These are phyloP conservation scores for Stichopus horrens DNA, from an alignment of 53 echinoderm and acorn worm genomes.

Conservation along the genomic window DNA sequence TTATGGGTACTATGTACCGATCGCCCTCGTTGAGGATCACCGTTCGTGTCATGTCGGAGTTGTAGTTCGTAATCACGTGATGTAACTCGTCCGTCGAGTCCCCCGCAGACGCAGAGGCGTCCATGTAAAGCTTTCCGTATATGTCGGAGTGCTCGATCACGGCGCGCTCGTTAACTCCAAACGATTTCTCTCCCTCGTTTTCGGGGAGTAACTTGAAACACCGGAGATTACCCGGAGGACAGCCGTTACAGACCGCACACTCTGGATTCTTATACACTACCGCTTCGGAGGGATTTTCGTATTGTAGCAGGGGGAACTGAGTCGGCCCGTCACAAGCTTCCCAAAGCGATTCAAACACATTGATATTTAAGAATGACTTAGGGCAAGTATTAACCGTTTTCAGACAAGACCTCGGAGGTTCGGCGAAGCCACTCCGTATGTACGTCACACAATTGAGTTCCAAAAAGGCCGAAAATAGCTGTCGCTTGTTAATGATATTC, in stretches of 20 bases:
- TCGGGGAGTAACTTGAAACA: slow-evolving; percentile 50
- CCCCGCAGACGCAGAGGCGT: background rate
- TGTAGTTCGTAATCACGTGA: slow-evolving; percentile 75
- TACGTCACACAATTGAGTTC: slow-evolving; percentile 57
- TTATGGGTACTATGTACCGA: slow-evolving; percentile 65
- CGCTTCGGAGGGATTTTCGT: background rate
- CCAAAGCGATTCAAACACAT: background rate
- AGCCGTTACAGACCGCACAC: slow-evolving; percentile 87
- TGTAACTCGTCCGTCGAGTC: background rate
- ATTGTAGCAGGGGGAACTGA: slow-evolving; percentile 54
- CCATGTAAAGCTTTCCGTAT: slow-evolving; percentile 19
- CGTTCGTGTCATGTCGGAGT: slow-evolving; percentile 51
- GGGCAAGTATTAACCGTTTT: slow-evolving; percentile 64
- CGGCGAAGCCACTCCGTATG: slow-evolving; percentile 61
- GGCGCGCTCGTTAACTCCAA: background rate
- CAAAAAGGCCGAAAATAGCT: slow-evolving; percentile 62
- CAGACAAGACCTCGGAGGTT: slow-evolving; percentile 54
- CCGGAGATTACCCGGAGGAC: slow-evolving; percentile 16
- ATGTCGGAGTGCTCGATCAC: slow-evolving; percentile 28
- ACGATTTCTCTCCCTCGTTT: background rate
- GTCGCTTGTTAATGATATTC: slow-evolving; percentile 52
- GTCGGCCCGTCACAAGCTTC: slow-evolving; percentile 39
- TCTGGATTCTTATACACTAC: slow-evolving; percentile 69
- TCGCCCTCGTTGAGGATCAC: slow-evolving; percentile 52
- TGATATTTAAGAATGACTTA: background rate